Evolutionary conservation across 2,797 vertebrate species (phyloP), one percentile per base, ranked within the genome.

Genomic region (Enteromius fasciolatus): DNA sequence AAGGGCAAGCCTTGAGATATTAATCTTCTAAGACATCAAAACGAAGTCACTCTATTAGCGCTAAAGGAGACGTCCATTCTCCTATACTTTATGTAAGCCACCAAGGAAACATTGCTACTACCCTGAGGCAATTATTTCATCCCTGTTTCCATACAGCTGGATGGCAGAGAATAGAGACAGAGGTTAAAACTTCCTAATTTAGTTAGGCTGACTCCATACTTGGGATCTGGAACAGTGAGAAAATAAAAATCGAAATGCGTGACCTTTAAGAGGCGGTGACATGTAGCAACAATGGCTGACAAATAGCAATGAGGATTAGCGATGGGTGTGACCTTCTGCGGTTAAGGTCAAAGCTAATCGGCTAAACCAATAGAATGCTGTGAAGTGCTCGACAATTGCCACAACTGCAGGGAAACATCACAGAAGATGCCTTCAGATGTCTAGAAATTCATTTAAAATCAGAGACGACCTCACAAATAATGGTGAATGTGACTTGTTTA

Each of bases 31-130:
- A 74, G 87, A 90, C 88, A 73, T 87, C 57, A 82, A 88, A 76
- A 81, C 70, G 88, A 84, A 92, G 87, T 90, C 86, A 91, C 90
- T 92, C 90, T 90, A 92, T 92, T 90, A 93, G 83, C 83, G 81
- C 86, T 89, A 89, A 93, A 87, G 89, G 90, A 93, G 92, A 93
- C 89, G 88, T 92, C 89, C 80, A 70, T 85, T 89, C 59, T 17
- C 87, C 88, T 86, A 80, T 7, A 80, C 87, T 90, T 89, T 87
- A 86, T 74, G 88, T 87, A 88, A 89, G 77, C 77, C 80, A 85
- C 87, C 84, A 83, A 74, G 84, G 78, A 89, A 90, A 88, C 85
- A 88, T 23, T 46, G 63, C 84, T 75, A 90, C 79, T 81, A 83
- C 83, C 73, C 84, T 44, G 46, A 89, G 90, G 88, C 85, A 91